Percentiles rank a stretch among this genome's conserved stretches.
phyloP scores from a whole-genome alignment of 1,140 invertebrate species.

The Hyphantria cunea region DNA sequence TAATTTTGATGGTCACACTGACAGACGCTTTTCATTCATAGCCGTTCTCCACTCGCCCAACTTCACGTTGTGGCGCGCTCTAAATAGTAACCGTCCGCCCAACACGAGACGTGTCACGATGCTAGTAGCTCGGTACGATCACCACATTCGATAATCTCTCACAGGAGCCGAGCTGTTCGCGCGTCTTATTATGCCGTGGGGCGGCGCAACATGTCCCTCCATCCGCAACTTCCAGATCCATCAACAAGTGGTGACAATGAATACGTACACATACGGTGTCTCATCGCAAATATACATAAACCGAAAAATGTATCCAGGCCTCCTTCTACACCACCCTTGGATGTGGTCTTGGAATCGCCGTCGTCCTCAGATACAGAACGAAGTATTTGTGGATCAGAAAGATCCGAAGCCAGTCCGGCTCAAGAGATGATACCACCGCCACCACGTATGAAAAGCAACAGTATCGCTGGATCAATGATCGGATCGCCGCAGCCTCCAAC shows the following conservation, averaged over 20 bases:
- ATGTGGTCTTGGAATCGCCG: constrained; percentile 60
- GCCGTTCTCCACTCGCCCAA: constrained; percentile 58
- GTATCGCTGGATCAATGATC: constrained; percentile 67
- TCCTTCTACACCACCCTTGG: constrained; percentile 47
- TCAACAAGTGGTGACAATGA: constrained; percentile 54
- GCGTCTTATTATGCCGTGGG: constrained; percentile 61
- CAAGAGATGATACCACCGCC: constrained; percentile 44
- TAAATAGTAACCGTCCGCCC: constrained; percentile 75
- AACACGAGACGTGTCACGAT: constrained; percentile 54
- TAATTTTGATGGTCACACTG: constrained; percentile 6
- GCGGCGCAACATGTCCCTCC: constrained; percentile 58
- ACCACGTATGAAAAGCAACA: constrained; percentile 73
- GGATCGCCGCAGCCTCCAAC: constrained; percentile 38
- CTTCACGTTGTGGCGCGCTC: constrained; percentile 51
- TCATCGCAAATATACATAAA: constrained; percentile 77
- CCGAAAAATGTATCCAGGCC: constrained; percentile 77
- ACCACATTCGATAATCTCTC: constrained; percentile 61
- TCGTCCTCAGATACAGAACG: constrained; percentile 60
- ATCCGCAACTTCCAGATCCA: constrained; percentile 48
- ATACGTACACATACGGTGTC: constrained; percentile 71
- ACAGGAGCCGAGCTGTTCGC: constrained; percentile 54
- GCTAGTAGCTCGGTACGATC: constrained; percentile 47
- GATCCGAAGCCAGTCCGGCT: constrained; percentile 35
- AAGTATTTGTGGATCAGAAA: constrained; percentile 49
- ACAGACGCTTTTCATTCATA: constrained; percentile 64